Evolutionary conservation across 2,888 invertebrate genomes (phyloP), one percentile per base, ranked within the genome.

Genomic region (Polydrusus tereticollis): DNA sequence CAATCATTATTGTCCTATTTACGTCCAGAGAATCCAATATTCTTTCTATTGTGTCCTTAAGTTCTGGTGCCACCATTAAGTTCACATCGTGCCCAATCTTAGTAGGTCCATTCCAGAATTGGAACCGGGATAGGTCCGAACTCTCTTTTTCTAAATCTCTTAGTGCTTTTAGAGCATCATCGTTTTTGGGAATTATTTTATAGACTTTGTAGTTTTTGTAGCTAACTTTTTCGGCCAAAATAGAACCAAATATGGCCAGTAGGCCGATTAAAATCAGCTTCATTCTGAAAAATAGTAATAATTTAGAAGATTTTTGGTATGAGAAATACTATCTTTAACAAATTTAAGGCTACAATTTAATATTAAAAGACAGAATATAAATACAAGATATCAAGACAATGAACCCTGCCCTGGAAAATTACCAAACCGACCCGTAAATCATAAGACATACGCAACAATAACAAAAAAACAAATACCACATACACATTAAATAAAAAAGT

Each of bases 21-120:
- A 90, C 82, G 0, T 84, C 82, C 58, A 82, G 80, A 0, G 80
- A 57, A 0, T 83, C 80, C 60, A 89, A 82, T 0, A 77, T 87
- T 79, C 38, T 84, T 59, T 85, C 80, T 76, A 92, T 89, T 0
- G 86, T 83, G 0, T 62, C 60, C 33, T 86, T 79, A 36, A 87
- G 84, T 6, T 86, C 83, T 0, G 92, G 91, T 10, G 88, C 84
- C 0, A 92, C 89, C 90, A 92, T 90, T 1, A 92, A 83, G 57
- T 89, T 80, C 1, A 82, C 87, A 6, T 88, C 85, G 60, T 36
- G 47, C 20, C 68, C 75, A 0, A 73, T 41, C n/a, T 55, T 43
- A 10, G 60, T 68, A 0, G 72, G 69, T 6, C 74, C 62, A 20
- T 65, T 73, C 79, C 79, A 78, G 43, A 79, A 79, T 36, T 75